Conservation (phyloP, 2,797 vertebrate species). For the Anabacerthia variegaticeps region DNA sequence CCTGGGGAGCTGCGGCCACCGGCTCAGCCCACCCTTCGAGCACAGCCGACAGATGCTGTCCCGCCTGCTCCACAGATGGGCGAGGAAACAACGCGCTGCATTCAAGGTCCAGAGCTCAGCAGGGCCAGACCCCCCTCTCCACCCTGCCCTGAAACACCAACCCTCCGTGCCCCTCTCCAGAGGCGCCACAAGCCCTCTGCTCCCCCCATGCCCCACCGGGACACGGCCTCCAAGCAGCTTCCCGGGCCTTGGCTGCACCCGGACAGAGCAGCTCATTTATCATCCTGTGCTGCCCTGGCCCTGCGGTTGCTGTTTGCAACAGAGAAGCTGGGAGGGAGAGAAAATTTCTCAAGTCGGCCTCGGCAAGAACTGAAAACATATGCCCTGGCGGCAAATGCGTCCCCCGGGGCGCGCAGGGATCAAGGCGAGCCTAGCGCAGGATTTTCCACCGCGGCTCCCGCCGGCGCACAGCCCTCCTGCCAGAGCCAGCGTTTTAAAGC, state of each 20-base stretch:
- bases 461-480: neutral
- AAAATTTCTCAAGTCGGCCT: slow-evolving; percentile 64
- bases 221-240: neutral
- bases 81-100: neutral
- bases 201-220: rapidly evolving
- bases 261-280: slow-evolving; percentile 66
- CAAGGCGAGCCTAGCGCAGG: slow-evolving; percentile 30
- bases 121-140: neutral
- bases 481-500: neutral
- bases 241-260: neutral
- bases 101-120: neutral
- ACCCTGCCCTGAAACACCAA: neutral
- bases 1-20: neutral
- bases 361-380: slow-evolving; percentile 61
- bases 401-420: slow-evolving; percentile 19
- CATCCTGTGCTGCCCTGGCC: slow-evolving; percentile 30
- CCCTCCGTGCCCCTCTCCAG: rapidly evolving
- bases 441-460: slow-evolving; percentile 38
- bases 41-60: neutral
- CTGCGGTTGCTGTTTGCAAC: slow-evolving; percentile 60
- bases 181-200: rapidly evolving
- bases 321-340: slow-evolving; percentile 54
- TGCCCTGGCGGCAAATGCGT: slow-evolving; percentile 55
- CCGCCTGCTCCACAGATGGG: slow-evolving; percentile 34
- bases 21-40: slow-evolving; percentile 35